Conservation (phyloP, 1,140 invertebrate species). For the Drosophila burlai region DNA sequence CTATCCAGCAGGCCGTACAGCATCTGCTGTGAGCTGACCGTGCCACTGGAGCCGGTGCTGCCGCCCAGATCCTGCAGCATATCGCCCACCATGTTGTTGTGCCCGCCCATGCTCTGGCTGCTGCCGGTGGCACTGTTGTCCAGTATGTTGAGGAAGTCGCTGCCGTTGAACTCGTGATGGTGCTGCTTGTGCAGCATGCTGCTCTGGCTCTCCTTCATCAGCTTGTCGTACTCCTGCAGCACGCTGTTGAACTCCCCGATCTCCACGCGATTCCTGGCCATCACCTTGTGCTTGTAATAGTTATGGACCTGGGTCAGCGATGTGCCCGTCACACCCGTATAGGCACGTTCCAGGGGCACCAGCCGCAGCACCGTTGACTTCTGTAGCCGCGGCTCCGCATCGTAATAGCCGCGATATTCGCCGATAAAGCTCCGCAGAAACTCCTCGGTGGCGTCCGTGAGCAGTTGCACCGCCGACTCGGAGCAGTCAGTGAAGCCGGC, state of each 20-base stretch:
- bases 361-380: slow-evolving; percentile 52
- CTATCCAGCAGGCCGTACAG: slow-evolving; percentile 59
- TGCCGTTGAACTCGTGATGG: slow-evolving; percentile 69
- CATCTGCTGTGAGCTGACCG: slow-evolving; percentile 53
- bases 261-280: slow-evolving; percentile 73
- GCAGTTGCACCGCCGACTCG: slow-evolving; percentile 70
- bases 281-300: slow-evolving; percentile 83
- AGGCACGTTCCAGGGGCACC: slow-evolving; percentile 71
- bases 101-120: slow-evolving; percentile 58
- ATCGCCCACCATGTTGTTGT: slow-evolving; percentile 58
- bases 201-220: slow-evolving; percentile 83
- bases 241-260: slow-evolving; percentile 78
- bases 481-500: slow-evolving; percentile 81
- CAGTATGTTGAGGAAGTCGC: slow-evolving; percentile 77
- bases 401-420: slow-evolving; percentile 58
- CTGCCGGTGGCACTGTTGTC: slow-evolving; percentile 69
- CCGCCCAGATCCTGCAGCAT: slow-evolving; percentile 69
- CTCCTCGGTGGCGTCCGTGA: slow-evolving; percentile 76
- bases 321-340: slow-evolving; percentile 65
- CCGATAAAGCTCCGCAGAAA: slow-evolving; percentile 71
- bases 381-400: slow-evolving; percentile 30
- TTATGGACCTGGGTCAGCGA: slow-evolving; percentile 80
- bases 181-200: slow-evolving; percentile 74
- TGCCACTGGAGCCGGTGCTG: slow-evolving; percentile 61
- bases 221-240: slow-evolving; percentile 78